Percentiles rank a stretch among this genome's conserved stretches.
These are phyloP conservation scores for Crypturellus undulatus DNA, from an alignment of 2,113 vertebrate genomes.

Conservation along the genomic window DNA sequence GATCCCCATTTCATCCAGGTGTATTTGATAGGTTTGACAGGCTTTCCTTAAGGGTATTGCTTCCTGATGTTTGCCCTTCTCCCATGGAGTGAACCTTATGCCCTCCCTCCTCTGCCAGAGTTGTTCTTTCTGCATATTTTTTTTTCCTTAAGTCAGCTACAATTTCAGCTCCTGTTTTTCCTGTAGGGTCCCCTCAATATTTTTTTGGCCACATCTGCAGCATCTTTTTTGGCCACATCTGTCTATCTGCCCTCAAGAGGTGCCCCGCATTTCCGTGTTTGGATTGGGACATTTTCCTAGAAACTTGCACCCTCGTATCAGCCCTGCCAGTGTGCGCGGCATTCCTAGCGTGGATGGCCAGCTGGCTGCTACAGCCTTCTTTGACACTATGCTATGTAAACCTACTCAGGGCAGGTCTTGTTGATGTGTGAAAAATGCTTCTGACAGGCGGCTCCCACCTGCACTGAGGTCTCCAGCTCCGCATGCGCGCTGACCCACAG, in stretches of 20 bases:
- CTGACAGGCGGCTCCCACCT: constrained; percentile 25
- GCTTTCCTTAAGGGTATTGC: not conserved
- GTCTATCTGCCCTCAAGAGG: not conserved
- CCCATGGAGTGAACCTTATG: not conserved
- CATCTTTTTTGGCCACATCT: not conserved
- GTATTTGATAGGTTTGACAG: not conserved
- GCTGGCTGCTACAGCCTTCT: constrained; percentile 30
- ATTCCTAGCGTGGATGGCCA: not conserved
- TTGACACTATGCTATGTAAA: constrained; percentile 39
- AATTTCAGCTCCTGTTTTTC: not conserved
- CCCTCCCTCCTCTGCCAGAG: not conserved
- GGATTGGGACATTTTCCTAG: not conserved
- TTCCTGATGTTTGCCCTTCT: not conserved
- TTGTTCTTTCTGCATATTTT: not conserved
- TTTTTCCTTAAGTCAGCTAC: not conserved
- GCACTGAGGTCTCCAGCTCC: not conserved
- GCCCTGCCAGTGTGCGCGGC: constrained; percentile 6
- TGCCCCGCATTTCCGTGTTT: not conserved
- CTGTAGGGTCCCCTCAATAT: not conserved
- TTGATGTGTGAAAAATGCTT: constrained; percentile 56
- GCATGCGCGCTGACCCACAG: not conserved
- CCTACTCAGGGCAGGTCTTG: constrained; percentile 49
- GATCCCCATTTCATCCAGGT: not conserved
- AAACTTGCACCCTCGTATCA: constrained; percentile 17
- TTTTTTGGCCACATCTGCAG: not conserved